Base-by-base conservation (phyloP, 2,113 vertebrate species). In the Noctilio leporinus region DNA sequence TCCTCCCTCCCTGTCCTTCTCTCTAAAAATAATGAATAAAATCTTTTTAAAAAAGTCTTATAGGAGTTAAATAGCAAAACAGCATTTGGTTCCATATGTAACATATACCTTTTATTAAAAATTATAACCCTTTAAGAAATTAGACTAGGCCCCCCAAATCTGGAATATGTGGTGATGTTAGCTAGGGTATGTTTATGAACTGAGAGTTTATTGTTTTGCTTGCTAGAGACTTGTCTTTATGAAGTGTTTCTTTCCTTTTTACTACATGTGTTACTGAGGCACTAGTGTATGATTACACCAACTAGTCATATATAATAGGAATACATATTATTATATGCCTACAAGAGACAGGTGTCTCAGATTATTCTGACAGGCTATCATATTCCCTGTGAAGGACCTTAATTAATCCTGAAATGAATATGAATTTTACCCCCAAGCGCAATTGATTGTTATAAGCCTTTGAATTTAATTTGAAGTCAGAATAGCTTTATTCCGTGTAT, bases 271-370 rank as follows among this genome's bases (percentile, higher is more conserved):
- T 88, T 82, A 86, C 24, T 72, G 81, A 85, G 43, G 10, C 53
- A 24, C 10, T 43, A 57, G 2, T 10, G 26, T 85, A 57, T 94
- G 40, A 96, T 94, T 93, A 83, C 10, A 59, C 26, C 2, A 20
- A 15, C 22, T 14, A 12, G 20, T 59, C 70, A 65, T 30, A 87
- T 65, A 47, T 82, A 80, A 43, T 51, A 85, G 26, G 67, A 73
- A 45, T 45, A 26, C 3, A 15, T 47, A 40, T 57, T 75, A 90
- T 92, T 62, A 86, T 4, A 73, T n/a, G 49, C 12, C 43, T 57
- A 45, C 35, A n/a, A 12, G 80, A 90, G 72, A 95, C 86, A 94
- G 73, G 91, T 76, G 86, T 94, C 86, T 91, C 70, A 96, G 95
- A 95, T 94, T 87, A 62, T 76, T 84, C 81, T 81, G 33, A 77